These are phyloP conservation scores for Caenorhabditis drosophilae DNA, from an alignment of 2,888 invertebrate genomes.

Conservation along the genomic window DNA sequence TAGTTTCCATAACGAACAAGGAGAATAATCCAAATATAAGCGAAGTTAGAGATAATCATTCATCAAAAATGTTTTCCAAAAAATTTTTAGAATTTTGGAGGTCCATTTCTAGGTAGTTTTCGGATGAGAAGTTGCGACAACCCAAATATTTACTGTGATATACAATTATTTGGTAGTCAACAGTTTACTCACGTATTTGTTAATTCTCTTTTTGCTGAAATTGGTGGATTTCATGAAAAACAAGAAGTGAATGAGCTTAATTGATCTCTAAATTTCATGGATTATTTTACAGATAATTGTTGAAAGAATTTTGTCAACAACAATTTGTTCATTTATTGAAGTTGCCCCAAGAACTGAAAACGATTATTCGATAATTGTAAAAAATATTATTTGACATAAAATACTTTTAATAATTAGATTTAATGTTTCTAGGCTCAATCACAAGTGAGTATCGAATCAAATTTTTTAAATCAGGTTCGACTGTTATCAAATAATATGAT, in stretches of 20 bases:
- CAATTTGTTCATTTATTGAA: constrained; percentile 44
- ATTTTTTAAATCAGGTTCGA: constrained; percentile 58
- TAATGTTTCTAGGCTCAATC: constrained; percentile 31
- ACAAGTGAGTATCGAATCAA: constrained; percentile 47
- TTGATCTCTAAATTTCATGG: not conserved
- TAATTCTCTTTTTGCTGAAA: constrained; percentile 45
- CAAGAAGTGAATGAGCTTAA: constrained; percentile 36
- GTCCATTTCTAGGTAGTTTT: constrained; percentile 39
- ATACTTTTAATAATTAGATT: not conserved
- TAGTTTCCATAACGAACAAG: constrained; percentile 18
- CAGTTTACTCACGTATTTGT: constrained; percentile 49
- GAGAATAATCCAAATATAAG: constrained; percentile 15
- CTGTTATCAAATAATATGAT: constrained; percentile 53
- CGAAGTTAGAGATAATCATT: constrained; percentile 13
- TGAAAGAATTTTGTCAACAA: constrained; percentile 37
- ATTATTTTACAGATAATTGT: constrained; percentile 43
- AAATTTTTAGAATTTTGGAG: constrained; percentile 24
- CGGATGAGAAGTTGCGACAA: constrained; percentile 44
- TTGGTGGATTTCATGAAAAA: constrained; percentile 46
- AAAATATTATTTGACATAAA: constrained; percentile 2
- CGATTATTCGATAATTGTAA: constrained; percentile 52
- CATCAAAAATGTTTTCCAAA: not conserved
- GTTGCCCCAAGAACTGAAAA: constrained; percentile 43
- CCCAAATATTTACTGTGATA: constrained; percentile 26
- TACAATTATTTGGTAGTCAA: constrained; percentile 42